Percentiles rank a stretch among this genome's conserved stretches.
Evolutionary conservation across 2,888 invertebrate species (phyloP).

Genomic region (Steinernema carpocapsae): DNA sequence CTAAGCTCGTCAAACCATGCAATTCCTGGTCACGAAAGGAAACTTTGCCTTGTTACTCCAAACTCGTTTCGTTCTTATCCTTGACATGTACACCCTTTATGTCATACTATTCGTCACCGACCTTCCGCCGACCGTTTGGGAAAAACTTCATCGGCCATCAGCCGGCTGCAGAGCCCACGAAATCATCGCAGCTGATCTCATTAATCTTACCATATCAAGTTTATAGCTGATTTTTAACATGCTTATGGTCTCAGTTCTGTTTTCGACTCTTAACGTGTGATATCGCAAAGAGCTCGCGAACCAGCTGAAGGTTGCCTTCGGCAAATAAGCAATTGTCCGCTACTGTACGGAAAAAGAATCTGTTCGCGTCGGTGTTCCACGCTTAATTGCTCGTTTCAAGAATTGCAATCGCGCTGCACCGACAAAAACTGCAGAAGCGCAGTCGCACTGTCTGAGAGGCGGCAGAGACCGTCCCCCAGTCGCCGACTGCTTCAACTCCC

Average conservation of each 20-base stretch:
- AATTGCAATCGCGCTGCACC: conserved; percentile 29
- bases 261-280: background rate
- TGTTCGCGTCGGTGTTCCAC: conserved; percentile 30
- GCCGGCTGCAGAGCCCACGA: too few species aligned
- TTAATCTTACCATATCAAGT: conserved; percentile 21
- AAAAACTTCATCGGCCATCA: too few species aligned
- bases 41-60: too few species aligned
- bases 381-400: conserved; percentile 32
- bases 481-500: conserved; percentile 21
- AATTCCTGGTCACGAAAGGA: too few species aligned
- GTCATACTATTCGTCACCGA: too few species aligned
- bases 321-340: conserved; percentile 23
- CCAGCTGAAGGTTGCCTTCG: conserved; percentile 30
- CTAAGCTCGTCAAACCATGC: too few species aligned
- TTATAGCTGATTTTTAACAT: conserved; percentile 11
- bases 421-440: conserved; percentile 31
- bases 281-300: conserved; percentile 2
- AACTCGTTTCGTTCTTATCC: too few species aligned
- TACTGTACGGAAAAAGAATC: conserved; percentile 21
- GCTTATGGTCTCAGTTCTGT: background rate
- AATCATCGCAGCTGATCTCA: background rate
- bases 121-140: too few species aligned
- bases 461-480: background rate
- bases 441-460: conserved; percentile 3
- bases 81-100: too few species aligned